These are phyloP conservation scores for Trachemys scripta DNA, from an alignment of 2,113 vertebrate species.

Conservation along the genomic window DNA sequence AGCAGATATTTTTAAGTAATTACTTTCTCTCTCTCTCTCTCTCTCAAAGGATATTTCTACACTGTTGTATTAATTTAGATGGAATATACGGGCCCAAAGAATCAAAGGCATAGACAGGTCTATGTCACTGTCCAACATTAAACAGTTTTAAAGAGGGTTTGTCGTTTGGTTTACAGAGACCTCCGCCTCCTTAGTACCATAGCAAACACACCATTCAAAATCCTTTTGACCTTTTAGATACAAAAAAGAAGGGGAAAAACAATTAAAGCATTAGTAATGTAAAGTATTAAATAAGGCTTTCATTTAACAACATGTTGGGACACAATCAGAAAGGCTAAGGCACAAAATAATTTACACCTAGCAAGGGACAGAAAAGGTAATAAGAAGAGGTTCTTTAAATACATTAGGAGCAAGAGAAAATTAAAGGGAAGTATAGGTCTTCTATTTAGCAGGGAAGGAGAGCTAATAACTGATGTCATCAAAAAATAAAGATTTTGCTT, in stretches of 20 bases:
- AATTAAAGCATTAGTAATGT: background rate
- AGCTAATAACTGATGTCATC: background rate
- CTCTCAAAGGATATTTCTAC: background rate
- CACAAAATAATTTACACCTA: background rate
- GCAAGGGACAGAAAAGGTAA: background rate
- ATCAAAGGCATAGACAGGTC: background rate
- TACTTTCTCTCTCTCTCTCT: background rate
- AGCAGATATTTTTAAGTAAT: background rate
- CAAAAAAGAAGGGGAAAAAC: background rate
- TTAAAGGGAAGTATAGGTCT: background rate
- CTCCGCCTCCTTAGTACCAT: background rate
- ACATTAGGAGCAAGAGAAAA: background rate
- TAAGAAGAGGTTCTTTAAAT: background rate
- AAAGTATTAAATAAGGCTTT: background rate
- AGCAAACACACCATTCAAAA: background rate
- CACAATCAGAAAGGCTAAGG: background rate
- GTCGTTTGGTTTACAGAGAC: background rate
- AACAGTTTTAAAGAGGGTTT: background rate
- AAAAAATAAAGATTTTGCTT: background rate
- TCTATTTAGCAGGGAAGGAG: background rate
- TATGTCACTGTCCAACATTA: background rate
- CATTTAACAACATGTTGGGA: background rate
- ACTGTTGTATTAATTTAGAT: background rate
- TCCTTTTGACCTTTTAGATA: background rate
- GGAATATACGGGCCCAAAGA: background rate